Conservation (phyloP, 2,797 vertebrate species). For the Melanotaenia boesemani region DNA sequence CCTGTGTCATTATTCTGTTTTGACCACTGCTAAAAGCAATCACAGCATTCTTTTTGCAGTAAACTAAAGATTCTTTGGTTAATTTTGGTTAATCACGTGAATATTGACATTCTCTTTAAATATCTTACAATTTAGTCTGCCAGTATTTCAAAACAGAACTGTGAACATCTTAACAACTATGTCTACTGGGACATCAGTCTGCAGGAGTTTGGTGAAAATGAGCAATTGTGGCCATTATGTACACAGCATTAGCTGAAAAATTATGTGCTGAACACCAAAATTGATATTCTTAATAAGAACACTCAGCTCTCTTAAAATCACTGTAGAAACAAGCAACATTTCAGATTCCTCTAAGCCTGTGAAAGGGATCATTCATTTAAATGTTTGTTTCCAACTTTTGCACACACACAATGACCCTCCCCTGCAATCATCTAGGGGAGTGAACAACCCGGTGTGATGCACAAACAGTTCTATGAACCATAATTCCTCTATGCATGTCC, state of each 20-base stretch:
- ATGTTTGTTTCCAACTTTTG: neutral
- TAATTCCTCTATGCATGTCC: constrained; percentile 68
- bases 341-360: neutral
- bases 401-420: constrained; percentile 1
- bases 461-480: constrained; percentile 59
- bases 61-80: too few species aligned
- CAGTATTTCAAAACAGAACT: neutral
- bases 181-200: neutral
- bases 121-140: neutral
- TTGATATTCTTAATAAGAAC: neutral
- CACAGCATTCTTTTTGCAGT: neutral
- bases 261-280: neutral
- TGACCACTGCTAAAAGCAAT: neutral
- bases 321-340: neutral
- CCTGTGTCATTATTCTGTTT: neutral
- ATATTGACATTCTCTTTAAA: too few species aligned
- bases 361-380: neutral
- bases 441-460: constrained; percentile 41
- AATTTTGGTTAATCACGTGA: too few species aligned
- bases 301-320: neutral
- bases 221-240: neutral
- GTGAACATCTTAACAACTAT: neutral
- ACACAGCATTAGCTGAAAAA: neutral
- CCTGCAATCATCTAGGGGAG: constrained; percentile 15
- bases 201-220: neutral